Conservation (phyloP, 2,888 invertebrate genomes). For the Troilus luridus region DNA sequence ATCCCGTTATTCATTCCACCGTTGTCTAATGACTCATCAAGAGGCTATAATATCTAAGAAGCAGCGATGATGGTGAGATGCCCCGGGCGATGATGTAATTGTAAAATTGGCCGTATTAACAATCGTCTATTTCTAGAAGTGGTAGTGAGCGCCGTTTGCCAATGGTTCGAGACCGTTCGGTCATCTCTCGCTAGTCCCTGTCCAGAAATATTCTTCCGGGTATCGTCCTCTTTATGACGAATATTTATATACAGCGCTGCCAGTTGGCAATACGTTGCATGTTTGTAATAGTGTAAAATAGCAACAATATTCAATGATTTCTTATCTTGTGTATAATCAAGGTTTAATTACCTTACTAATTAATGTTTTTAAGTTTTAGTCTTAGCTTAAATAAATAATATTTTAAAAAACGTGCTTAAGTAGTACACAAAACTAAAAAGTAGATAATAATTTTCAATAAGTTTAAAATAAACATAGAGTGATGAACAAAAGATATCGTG, state of each 20-base stretch:
- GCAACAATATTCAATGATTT: not conserved
- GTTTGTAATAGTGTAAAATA: not conserved
- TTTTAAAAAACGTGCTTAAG: no score
- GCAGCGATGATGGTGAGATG: not conserved
- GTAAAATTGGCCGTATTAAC: not conserved
- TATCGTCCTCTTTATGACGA: conserved; percentile 17
- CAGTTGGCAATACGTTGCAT: not conserved
- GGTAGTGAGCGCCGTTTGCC: not conserved
- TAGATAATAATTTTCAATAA: no score
- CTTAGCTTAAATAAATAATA: no score
- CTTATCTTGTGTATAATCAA: not conserved
- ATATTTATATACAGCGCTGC: not conserved
- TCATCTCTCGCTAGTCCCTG: not conserved
- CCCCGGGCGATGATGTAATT: not conserved
- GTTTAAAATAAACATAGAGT: no score
- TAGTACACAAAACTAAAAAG: no score
- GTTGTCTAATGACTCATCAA: not conserved
- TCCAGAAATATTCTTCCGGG: conserved; percentile 43
- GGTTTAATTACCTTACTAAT: not conserved
- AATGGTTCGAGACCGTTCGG: not conserved
- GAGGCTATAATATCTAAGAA: not conserved
- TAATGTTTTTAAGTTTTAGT: no score
- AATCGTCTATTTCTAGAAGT: conserved; percentile 10
- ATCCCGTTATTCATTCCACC: not conserved
- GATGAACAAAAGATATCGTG: no score